Percentiles rank a stretch among this genome's conserved stretches.
Evolutionary conservation across 2,113 vertebrate species (phyloP).

Genomic region (Setophaga kirtlandii): DNA sequence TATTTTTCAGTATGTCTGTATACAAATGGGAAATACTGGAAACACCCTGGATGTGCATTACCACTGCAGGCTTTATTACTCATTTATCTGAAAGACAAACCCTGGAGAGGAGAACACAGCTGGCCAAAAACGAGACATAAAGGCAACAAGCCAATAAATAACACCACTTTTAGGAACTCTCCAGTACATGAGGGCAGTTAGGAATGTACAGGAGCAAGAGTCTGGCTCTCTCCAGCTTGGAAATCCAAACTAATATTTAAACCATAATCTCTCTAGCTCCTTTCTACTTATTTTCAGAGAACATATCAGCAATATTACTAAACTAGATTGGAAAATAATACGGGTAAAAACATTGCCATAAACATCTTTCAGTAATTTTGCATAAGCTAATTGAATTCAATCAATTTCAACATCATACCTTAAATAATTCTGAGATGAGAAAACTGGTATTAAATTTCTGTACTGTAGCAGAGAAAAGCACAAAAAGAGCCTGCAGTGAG

Average conservation of each 20-base stretch:
- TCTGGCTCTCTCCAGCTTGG: background rate
- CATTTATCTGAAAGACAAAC: background rate
- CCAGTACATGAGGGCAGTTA: background rate
- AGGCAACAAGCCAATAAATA: background rate
- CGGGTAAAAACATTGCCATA: background rate
- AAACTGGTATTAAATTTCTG: background rate
- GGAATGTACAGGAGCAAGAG: background rate
- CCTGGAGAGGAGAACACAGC: background rate
- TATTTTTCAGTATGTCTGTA: background rate
- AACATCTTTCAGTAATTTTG: background rate
- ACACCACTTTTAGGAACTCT: background rate
- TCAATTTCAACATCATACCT: background rate
- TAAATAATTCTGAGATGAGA: constrained; percentile 7
- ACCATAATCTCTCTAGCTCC: background rate
- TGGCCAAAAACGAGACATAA: background rate
- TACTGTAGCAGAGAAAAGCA: background rate
- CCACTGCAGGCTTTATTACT: background rate
- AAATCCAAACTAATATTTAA: background rate
- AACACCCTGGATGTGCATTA: background rate
- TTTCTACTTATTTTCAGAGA: background rate
- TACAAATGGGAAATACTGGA: background rate
- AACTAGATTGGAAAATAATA: background rate
- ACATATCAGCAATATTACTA: background rate
- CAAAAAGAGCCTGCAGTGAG: background rate
- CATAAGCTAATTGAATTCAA: background rate